phyloP scores from a whole-genome alignment of 2,888 invertebrate species.

The Stictocephala bisonia region DNA sequence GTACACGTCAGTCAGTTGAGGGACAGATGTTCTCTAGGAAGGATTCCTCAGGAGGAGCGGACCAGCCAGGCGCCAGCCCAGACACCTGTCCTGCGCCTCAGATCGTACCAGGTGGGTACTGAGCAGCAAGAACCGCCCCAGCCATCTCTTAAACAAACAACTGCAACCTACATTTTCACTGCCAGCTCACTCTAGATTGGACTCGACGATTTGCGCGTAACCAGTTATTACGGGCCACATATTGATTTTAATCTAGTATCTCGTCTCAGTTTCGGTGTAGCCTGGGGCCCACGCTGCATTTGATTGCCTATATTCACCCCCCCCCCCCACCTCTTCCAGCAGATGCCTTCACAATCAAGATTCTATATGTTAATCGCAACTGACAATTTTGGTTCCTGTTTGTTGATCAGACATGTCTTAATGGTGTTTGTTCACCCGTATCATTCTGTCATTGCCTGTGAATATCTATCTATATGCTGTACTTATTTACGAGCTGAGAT shows the following conservation, averaged over 20 bases:
- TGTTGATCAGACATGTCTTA: no score
- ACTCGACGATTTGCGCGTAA: slow-evolving; percentile 35
- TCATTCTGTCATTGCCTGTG: no score
- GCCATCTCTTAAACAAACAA: slow-evolving; percentile 38
- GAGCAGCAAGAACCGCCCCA: neutral
- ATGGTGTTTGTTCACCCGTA: no score
- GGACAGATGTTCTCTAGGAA: neutral
- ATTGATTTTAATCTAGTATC: slow-evolving; percentile 39
- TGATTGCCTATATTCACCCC: no score
- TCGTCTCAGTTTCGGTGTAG: slow-evolving; percentile 30
- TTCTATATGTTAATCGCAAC: no score
- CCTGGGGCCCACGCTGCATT: slow-evolving; percentile 10
- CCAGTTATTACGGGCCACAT: slow-evolving; percentile 37
- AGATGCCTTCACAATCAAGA: no score
- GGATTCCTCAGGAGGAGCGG: neutral
- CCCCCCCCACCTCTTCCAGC: no score
- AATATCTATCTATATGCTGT: no score
- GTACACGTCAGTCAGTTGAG: no score
- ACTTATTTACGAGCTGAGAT: no score
- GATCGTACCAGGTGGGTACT: slow-evolving; percentile 18
- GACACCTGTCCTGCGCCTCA: slow-evolving; percentile 25
- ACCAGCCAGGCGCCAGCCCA: slow-evolving; percentile 8
- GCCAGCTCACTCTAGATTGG: slow-evolving; percentile 40
- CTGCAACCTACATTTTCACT: slow-evolving; percentile 38
- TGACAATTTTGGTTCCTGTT: no score